phyloP scores from a whole-genome alignment of 2,797 vertebrate species.

The Gephyroberyx darwinii region DNA sequence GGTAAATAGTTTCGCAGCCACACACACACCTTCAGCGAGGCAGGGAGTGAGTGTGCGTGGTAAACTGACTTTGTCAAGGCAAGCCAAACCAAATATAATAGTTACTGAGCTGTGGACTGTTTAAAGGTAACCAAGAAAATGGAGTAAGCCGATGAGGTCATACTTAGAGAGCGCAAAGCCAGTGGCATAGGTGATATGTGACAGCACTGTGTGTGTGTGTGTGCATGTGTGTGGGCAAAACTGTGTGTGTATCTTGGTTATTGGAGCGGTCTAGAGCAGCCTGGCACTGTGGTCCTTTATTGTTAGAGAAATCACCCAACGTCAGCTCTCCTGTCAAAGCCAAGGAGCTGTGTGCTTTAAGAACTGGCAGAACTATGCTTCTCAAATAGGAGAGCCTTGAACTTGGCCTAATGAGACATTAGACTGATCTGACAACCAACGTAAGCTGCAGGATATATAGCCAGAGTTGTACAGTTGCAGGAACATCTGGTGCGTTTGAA shows the following conservation, averaged over 20 bases:
- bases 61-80: slow-evolving; percentile 5
- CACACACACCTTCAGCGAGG: slow-evolving; percentile 4
- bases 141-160: slow-evolving; percentile 26
- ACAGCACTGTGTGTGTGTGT: background rate
- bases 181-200: slow-evolving; percentile 5
- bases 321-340: background rate
- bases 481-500: background rate
- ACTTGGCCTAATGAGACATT: slow-evolving; percentile 6
- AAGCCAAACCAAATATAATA: slow-evolving; percentile 32
- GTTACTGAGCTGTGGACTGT: slow-evolving; percentile 12
- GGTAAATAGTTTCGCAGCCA: background rate
- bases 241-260: background rate
- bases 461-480: background rate
- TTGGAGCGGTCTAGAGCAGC: slow-evolving; percentile 3
- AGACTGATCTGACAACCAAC: background rate
- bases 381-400: slow-evolving; percentile 12
- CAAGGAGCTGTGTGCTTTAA: slow-evolving; percentile 10
- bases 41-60: slow-evolving; percentile 21
- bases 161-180: background rate
- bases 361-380: slow-evolving; percentile 1
- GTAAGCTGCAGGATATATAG: background rate
- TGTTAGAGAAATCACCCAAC: slow-evolving; percentile 16
- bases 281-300: slow-evolving; percentile 7
- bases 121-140: background rate
- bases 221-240: background rate